phyloP scores from a whole-genome alignment of 2,888 invertebrate genomes.

The Sarcophaga carnaria region DNA sequence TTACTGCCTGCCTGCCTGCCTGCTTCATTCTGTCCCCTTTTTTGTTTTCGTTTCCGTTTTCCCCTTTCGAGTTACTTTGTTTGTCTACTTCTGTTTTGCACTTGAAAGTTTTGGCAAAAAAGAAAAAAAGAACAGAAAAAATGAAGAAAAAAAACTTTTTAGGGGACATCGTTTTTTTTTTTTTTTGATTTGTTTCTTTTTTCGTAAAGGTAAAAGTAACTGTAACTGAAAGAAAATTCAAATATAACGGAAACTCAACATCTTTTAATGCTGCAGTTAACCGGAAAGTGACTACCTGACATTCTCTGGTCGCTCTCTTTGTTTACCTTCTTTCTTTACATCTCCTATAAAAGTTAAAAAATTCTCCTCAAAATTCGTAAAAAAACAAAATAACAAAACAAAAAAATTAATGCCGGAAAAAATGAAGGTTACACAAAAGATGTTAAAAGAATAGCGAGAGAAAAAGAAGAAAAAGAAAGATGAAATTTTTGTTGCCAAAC shows the following conservation, averaged over 20 bases:
- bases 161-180: slow-evolving; percentile 12
- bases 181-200: slow-evolving; percentile 10
- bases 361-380: slow-evolving; percentile 32
- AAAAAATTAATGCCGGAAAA: slow-evolving; percentile 35
- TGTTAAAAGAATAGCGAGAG: slow-evolving; percentile 32
- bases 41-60: background rate
- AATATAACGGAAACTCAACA: slow-evolving; percentile 75
- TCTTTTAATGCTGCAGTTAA: slow-evolving; percentile 74
- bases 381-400: slow-evolving; percentile 2
- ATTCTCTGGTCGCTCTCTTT: slow-evolving; percentile 2
- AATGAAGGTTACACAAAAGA: slow-evolving; percentile 67
- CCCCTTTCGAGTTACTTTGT: background rate
- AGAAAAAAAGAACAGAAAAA: slow-evolving; percentile 1
- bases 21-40: background rate
- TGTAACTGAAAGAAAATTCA: background rate
- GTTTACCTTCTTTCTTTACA: background rate
- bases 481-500: slow-evolving; percentile 51
- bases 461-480: slow-evolving; percentile 17
- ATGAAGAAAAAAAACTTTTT: slow-evolving; percentile 24
- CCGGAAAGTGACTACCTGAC: slow-evolving; percentile 74
- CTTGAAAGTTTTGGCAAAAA: slow-evolving; percentile 55
- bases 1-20: background rate
- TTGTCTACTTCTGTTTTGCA: slow-evolving; percentile 60
- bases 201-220: slow-evolving; percentile 34
- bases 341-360: background rate